Percentiles rank a stretch among this genome's conserved stretches.
Conservation (phyloP, 2,113 vertebrate genomes). For the Danionella cerebrum region DNA sequence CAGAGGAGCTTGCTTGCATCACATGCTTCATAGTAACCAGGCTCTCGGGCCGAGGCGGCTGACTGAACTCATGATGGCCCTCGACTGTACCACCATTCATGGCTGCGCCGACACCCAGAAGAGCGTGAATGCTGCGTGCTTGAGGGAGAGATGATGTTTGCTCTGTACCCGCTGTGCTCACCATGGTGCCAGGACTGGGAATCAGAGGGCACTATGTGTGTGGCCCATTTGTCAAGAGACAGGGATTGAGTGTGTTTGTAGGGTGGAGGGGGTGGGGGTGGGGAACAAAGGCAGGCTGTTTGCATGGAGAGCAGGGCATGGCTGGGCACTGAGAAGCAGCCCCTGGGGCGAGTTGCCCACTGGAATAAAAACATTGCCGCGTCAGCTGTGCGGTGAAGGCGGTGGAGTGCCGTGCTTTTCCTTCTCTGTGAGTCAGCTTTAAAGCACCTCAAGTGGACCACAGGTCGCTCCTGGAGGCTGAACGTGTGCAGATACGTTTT, state of each 20-base stretch:
- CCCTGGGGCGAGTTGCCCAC: constrained; percentile 4
- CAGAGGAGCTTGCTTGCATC: neutral
- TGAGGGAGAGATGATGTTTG: constrained; percentile 20
- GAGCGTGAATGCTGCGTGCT: constrained; percentile 10
- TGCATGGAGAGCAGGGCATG: neutral
- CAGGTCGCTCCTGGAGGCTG: neutral
- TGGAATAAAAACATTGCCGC: neutral
- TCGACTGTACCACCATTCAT: neutral
- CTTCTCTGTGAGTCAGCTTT: neutral
- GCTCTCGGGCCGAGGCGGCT: neutral
- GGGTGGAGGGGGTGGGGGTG: neutral
- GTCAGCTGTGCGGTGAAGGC: neutral
- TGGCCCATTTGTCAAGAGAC: constrained; percentile 1
- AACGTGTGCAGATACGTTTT: too few relatives aligned
- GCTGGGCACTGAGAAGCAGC: constrained; percentile 4
- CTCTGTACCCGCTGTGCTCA: constrained; percentile 19
- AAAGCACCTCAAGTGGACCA: neutral
- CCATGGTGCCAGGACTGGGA: constrained; percentile 19
- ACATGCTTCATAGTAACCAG: neutral
- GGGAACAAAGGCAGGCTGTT: constrained; percentile 35
- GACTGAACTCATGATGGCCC: neutral
- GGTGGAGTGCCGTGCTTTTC: neutral
- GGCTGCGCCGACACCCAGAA: neutral
- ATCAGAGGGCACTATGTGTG: constrained; percentile 41
- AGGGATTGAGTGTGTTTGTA: neutral